Conservation (phyloP, 2,797 vertebrate species). For the Epinephelus malabaricus region DNA sequence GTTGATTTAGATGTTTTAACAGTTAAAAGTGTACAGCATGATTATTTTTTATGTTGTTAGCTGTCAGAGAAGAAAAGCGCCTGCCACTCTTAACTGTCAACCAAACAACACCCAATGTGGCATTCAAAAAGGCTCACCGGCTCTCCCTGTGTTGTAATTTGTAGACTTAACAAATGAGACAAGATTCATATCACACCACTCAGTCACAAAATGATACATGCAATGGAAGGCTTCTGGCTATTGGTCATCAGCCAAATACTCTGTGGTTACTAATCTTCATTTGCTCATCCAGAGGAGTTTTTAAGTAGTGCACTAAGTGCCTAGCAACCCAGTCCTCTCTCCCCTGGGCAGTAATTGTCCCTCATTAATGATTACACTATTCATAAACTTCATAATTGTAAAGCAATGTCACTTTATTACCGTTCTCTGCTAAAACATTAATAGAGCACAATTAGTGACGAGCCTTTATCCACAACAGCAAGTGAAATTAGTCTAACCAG, state of each 20-base stretch:
- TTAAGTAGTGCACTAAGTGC: constrained; percentile 42
- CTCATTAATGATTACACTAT: constrained; percentile 72
- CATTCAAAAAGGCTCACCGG: constrained; percentile 3
- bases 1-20: constrained; percentile 8
- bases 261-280: constrained; percentile 42
- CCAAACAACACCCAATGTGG: not conserved
- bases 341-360: constrained; percentile 47
- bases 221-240: constrained; percentile 18
- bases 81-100: constrained; percentile 24
- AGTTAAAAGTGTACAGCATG: constrained; percentile 11
- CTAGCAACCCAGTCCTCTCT: constrained; percentile 55
- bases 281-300: constrained; percentile 39
- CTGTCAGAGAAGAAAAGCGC: constrained; percentile 34
- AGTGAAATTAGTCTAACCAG: constrained; percentile 24
- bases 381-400: constrained; percentile 70
- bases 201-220: constrained; percentile 34
- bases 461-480: constrained; percentile 36
- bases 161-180: constrained; percentile 20
- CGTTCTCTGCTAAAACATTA: constrained; percentile 48
- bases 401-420: constrained; percentile 58
- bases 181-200: constrained; percentile 27
- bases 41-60: constrained; percentile 38
- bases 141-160: constrained; percentile 10
- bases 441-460: constrained; percentile 49
- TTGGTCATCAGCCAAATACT: constrained; percentile 23